These are phyloP conservation scores for Agriotes lineatus DNA, from an alignment of 2,888 invertebrate species.

Conservation along the genomic window DNA sequence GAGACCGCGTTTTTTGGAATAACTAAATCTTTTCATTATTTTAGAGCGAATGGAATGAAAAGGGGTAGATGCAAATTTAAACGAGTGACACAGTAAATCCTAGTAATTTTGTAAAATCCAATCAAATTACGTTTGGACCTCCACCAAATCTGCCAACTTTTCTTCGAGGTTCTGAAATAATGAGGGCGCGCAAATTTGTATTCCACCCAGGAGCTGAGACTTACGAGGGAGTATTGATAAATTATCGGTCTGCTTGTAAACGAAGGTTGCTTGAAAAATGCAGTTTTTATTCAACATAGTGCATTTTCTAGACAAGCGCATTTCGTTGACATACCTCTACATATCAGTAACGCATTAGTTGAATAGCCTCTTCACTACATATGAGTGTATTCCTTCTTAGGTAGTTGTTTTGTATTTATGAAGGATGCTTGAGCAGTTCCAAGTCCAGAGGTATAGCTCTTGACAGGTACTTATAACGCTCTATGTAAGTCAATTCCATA, in stretches of 20 bases:
- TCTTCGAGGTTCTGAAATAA: slow-evolving; percentile 23
- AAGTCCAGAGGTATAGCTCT: no score
- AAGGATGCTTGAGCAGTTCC: no score
- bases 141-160: slow-evolving; percentile 22
- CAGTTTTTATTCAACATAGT: no score
- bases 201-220: not conserved
- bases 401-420: no score
- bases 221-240: no score
- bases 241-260: not conserved
- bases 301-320: no score
- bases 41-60: not conserved
- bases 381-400: no score
- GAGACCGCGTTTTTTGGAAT: not conserved
- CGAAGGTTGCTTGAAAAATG: not conserved
- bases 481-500: no score
- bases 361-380: no score
- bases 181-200: slow-evolving; percentile 16
- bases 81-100: slow-evolving; percentile 21
- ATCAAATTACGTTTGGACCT: slow-evolving; percentile 25
- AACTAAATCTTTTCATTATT: slow-evolving; percentile 10
- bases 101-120: slow-evolving; percentile 29
- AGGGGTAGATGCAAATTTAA: slow-evolving; percentile 11
- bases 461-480: no score
- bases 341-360: no score
- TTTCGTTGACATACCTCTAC: no score